Percentiles rank a stretch among this genome's conserved stretches.
Conservation (phyloP, 2,113 vertebrate species). For the Vulpes lagopus region DNA sequence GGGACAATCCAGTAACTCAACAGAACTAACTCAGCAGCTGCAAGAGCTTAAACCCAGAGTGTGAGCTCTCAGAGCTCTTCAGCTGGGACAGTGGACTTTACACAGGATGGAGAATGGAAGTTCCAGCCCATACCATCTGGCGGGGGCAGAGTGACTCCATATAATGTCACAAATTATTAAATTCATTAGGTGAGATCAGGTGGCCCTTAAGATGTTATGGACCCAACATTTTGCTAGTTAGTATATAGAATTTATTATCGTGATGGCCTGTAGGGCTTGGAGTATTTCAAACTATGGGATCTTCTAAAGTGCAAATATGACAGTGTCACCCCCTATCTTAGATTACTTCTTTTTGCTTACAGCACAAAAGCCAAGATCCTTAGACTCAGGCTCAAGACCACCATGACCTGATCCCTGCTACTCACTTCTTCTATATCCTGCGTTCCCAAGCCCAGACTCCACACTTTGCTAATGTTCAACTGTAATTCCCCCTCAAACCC, state of each 20-base stretch:
- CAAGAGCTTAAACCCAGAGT: background rate
- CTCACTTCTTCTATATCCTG: background rate
- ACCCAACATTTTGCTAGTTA: background rate
- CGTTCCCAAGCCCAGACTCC: background rate
- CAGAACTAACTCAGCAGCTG: background rate
- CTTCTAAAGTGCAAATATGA: background rate
- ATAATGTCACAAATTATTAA: background rate
- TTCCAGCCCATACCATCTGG: background rate
- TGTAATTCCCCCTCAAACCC: background rate
- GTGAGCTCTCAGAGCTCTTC: background rate
- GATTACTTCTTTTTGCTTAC: background rate
- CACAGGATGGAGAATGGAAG: background rate
- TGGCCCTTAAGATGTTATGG: background rate
- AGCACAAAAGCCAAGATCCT: background rate
- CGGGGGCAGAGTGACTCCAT: background rate
- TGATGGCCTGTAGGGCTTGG: background rate
- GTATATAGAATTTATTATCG: background rate
- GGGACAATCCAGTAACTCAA: background rate
- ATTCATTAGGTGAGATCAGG: background rate
- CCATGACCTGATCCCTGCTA: background rate
- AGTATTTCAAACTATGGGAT: background rate
- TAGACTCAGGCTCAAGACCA: background rate
- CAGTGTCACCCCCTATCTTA: background rate
- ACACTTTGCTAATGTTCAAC: background rate
- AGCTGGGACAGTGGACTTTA: background rate